These are phyloP conservation scores for Haliaeetus leucogaster DNA, from an alignment of 2,113 vertebrate genomes.

Conservation along the genomic window DNA sequence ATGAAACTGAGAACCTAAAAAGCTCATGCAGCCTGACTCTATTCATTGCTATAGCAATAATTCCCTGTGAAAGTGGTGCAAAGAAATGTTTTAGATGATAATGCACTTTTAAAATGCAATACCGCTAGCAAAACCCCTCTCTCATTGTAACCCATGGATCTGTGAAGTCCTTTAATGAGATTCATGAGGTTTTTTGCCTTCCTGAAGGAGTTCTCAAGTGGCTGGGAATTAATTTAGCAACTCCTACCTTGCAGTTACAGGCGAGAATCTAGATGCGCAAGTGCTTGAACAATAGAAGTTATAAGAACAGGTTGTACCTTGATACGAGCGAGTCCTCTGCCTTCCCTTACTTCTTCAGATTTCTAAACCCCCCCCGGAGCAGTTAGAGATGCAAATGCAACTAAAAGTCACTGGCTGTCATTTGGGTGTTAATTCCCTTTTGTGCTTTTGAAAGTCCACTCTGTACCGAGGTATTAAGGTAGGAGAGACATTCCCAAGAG, in stretches of 20 bases:
- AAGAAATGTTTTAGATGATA: neutral
- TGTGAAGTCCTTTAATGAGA: neutral
- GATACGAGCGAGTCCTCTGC: neutral
- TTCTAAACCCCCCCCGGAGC: neutral
- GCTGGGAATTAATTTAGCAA: neutral
- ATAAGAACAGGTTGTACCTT: neutral
- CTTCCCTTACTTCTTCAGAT: neutral
- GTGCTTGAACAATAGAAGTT: neutral
- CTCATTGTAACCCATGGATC: neutral
- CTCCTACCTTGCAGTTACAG: neutral
- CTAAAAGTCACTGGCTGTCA: rapidly evolving
- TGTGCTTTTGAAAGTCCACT: neutral
- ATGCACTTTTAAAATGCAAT: neutral
- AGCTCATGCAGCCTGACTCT: neutral
- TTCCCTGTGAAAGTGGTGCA: neutral
- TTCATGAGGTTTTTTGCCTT: neutral
- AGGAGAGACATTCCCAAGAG: neutral
- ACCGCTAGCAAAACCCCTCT: neutral
- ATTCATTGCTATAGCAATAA: conserved; percentile 1
- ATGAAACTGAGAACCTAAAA: neutral
- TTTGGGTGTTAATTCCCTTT: neutral
- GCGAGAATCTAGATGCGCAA: rapidly evolving
- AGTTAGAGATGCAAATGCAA: neutral
- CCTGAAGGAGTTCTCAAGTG: neutral
- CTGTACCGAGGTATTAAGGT: neutral